These are phyloP conservation scores for Ophthalmolycus amberensis DNA, from an alignment of 2,113 vertebrate species.

Conservation along the genomic window DNA sequence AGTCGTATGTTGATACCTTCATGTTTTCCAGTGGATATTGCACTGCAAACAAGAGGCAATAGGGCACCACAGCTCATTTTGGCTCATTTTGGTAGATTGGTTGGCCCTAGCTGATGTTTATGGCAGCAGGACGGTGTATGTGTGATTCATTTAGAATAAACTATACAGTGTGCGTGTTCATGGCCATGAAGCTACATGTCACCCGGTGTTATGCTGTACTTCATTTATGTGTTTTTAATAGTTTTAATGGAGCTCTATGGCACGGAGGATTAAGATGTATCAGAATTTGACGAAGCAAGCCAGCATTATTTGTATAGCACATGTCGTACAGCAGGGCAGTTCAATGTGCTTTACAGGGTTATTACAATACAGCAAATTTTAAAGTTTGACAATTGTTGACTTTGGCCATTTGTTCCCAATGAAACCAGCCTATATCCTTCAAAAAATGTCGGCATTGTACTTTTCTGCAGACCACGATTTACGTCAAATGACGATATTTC, in stretches of 20 bases:
- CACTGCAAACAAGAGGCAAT: not conserved
- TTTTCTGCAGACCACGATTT: not conserved
- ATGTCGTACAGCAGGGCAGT: not conserved
- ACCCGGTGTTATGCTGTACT: not conserved
- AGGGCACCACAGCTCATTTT: not conserved
- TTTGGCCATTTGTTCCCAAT: not conserved
- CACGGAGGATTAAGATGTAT: not conserved
- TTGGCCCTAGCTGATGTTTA: constrained; percentile 1
- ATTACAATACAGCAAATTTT: not conserved
- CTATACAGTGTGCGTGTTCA: not conserved
- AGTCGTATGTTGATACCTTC: not conserved
- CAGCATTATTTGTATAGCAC: no score
- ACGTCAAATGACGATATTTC: no score
- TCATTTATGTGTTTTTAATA: not conserved
- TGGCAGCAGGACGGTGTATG: not conserved
- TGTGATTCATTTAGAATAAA: not conserved
- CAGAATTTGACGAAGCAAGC: not conserved
- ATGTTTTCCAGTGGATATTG: not conserved
- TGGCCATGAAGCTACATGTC: not conserved
- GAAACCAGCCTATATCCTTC: not conserved
- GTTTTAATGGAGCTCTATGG: not conserved
- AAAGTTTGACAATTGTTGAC: not conserved
- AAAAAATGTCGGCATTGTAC: not conserved
- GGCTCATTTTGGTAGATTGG: not conserved
- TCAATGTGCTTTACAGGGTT: not conserved